Base-by-base conservation (phyloP, 2,113 vertebrate species). In the Erythrocebus patas region DNA sequence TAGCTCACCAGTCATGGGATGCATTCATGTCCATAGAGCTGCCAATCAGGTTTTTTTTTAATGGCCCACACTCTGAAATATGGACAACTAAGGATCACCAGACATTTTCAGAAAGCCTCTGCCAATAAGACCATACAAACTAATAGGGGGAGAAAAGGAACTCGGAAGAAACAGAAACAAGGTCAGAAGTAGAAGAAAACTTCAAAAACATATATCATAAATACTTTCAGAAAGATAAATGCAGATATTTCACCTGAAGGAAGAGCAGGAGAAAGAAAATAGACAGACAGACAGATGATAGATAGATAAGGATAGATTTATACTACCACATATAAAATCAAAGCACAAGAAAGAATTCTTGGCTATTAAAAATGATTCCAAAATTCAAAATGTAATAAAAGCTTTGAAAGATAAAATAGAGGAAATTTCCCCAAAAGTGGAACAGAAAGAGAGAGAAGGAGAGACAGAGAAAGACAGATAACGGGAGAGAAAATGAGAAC, bases 321-420 rank as follows among this genome's bases (percentile, higher is more conserved):
- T 25, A 35, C 45, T 64, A 66, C 70, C 55, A 55, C 9, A 76
- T 48, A 55, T 45, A 87, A 87, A 89, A 52, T 79, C 82, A 89
- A 96, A 84, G 57, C 35, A 84, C n/a, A 89, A 30, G 61, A 78
- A 84, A 94, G 73, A 90, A 35, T 30, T 88, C 57, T 52, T 70
- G 66, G 75, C 66, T 96, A 94, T 92, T 95, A 94, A 96, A 93
- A 97, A 83, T 85, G n/a, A 96, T 59, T 57, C 38, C 72, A 83
- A 98, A 97, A 95, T 80, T 86, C 38, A 95, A 96, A 97, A 93
- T 96, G 91, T 92, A 96, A 52, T 94, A 85, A 78, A 92, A 95
- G 45, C 2, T 83, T 89, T 94, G 64, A 95, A 96, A 94, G 80
- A 85, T 90, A 95, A 98, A 97, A 73, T 84, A 93, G 87, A 96